Evolutionary conservation across 1,140 invertebrate genomes (phyloP), one percentile per base, ranked within the genome.

Genomic region (Propsilocerus akamusi): DNA sequence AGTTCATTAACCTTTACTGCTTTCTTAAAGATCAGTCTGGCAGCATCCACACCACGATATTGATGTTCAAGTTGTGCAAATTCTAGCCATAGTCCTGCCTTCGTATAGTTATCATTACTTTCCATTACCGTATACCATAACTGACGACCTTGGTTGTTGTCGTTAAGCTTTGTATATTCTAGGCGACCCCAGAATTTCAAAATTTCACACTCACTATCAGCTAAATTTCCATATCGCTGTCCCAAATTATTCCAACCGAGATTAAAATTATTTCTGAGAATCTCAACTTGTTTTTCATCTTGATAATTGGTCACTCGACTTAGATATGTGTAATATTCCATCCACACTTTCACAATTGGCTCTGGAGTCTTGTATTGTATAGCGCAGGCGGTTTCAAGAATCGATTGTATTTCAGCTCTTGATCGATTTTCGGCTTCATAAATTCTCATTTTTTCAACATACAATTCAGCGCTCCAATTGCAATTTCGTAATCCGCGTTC

Each of bases 401-500:
- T 54, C 51, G 54, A 25, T 30, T 49, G 54, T 7, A 64, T 48
- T 30, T 61, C 60, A 5, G 55, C 30, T 12, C 57, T 49, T n/a
- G 56, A n/a, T 41, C 56, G 56, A 24, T 59, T 53, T 26, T 58
- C 37, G 37, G 60, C 51, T 57, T 69, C 67, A 7, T 63, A 49
- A 24, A 66, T 53, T 49, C 56, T 53, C 46, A 69, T 53, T 23
- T 58, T 57, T 25, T 58, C 54, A 17, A 64, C 54, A 59, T 65
- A 68, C 23, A 69, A 51, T 17, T 65, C 57, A 50, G 60, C 59
- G 52, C 56, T 58, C 66, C 66, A 68, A 1, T 64, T 57, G 51
- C 66, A 68, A 57, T 69, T 69, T 37, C 66, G 53, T 23, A 68
- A 49, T 11, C 66, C 61, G 28, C 59, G 57, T 60, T 22, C 54